Percentiles rank a stretch among this genome's conserved stretches.
These are phyloP conservation scores for Abscondita cerata DNA, from an alignment of 2,888 invertebrate species.

Conservation along the genomic window DNA sequence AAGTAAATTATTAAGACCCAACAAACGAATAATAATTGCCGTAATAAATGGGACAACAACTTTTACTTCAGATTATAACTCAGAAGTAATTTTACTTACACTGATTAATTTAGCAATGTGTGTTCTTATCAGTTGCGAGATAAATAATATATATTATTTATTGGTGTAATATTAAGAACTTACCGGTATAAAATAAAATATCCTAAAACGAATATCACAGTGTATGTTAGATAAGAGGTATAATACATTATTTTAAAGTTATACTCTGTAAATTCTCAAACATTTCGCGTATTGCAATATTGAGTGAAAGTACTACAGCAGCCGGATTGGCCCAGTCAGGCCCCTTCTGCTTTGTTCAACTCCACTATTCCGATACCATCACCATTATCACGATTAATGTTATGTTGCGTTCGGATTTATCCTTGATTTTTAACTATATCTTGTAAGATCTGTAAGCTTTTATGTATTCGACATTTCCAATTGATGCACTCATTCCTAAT, in stretches of 20 bases:
- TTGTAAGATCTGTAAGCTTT: too few species aligned
- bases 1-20: background rate
- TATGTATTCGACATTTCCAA: too few species aligned
- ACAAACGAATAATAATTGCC: background rate
- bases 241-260: slow-evolving; percentile 33
- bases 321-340: slow-evolving; percentile 31
- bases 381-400: background rate
- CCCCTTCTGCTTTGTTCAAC: slow-evolving; percentile 33
- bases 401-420: background rate
- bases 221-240: slow-evolving; percentile 46
- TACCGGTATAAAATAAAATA: slow-evolving; percentile 53
- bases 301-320: slow-evolving; percentile 23
- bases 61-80: slow-evolving; percentile 22
- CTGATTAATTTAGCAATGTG: background rate
- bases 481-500: too few species aligned
- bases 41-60: slow-evolving; percentile 21
- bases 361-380: slow-evolving; percentile 2
- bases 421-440: background rate
- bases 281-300: slow-evolving; percentile 49
- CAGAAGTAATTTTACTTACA: slow-evolving; percentile 2
- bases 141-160: background rate
- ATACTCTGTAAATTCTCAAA: slow-evolving; percentile 42
- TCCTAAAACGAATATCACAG: slow-evolving; percentile 54
- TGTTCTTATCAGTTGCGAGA: too few species aligned
- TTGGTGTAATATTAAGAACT: slow-evolving; percentile 28